Conservation (phyloP, 2,888 invertebrate species). For the Philereme vetulata region DNA sequence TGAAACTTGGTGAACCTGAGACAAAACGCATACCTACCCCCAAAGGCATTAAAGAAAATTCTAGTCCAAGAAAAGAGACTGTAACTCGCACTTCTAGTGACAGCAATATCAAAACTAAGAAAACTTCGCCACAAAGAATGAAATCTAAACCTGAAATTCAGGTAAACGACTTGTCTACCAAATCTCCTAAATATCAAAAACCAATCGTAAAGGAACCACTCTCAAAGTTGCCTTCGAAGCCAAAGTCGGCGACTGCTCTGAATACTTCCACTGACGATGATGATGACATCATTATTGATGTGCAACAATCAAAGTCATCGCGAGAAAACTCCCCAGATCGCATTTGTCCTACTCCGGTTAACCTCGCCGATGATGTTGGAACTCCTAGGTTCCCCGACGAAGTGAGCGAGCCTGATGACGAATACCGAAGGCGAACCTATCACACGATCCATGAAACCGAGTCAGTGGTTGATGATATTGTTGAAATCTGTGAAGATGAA, state of each 20-base stretch:
- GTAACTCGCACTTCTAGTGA: conserved; percentile 84
- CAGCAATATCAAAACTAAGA: conserved; percentile 78
- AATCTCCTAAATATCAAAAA: conserved; percentile 59
- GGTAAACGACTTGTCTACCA: conserved; percentile 64
- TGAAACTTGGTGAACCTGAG: conserved; percentile 58
- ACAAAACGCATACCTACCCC: conserved; percentile 60
- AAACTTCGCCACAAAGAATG: conserved; percentile 69
- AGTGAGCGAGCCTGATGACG: conserved; percentile 90
- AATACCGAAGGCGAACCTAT: conserved; percentile 65
- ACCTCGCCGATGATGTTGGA: conserved; percentile 82
- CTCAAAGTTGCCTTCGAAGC: conserved; percentile 67
- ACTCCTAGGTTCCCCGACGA: conserved; percentile 89
- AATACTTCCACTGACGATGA: conserved; percentile 81
- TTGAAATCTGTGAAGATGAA: conserved; percentile 81
- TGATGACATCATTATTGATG: conserved; percentile 87
- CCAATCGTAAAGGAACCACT: conserved; percentile 55
- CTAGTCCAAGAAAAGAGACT: conserved; percentile 63
- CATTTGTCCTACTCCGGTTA: conserved; percentile 86
- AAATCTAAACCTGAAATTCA: conserved; percentile 80
- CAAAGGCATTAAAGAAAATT: conserved; percentile 63
- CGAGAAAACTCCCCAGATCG: conserved; percentile 90
- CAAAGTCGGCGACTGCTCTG: conserved; percentile 78
- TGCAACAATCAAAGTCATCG: conserved; percentile 89
- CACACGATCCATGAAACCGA: conserved; percentile 84
- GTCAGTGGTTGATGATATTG: conserved; percentile 83